Base-by-base conservation (phyloP, 2,797 vertebrate genomes). In the Scarus forsteni region DNA sequence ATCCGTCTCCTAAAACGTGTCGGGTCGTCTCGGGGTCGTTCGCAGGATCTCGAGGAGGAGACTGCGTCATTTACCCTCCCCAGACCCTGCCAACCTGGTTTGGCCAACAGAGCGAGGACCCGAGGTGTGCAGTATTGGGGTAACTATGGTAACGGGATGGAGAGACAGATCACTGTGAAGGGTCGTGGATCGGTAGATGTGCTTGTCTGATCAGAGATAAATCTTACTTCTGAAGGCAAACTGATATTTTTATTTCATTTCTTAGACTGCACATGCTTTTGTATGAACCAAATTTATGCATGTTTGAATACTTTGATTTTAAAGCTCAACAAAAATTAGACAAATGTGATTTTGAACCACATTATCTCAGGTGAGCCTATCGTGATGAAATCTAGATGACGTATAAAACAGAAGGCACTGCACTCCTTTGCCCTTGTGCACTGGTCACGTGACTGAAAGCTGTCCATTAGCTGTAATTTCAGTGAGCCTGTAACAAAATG, bases 61-160 rank as follows among this genome's bases (percentile, higher is more conserved):
- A 46, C 70, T 50, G 64, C 27, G 12, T 76, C 56, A 72, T 56
- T 53, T 62, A 50, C 48, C 10, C 18, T 51, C 50, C 50, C 50
- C 50, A 34, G 27, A 14, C 50, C 34, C 50, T 35, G 50, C 50
- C 50, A 51, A 4, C 50, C 50, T 35, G 19, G 11, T 18, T 51
- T 12, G 14, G 27, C 19, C 18, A 27, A 51, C 49, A 51, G 49
- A 51, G 44, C 44, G 49, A 51, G 50, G 50, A 66, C 48, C 67
- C 51, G 65, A 18, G 69, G 67, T 58, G 70, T 70, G 60, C 50
- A 51, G 50, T 19, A 51, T 51, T 27, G 49, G 11, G 49, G 89
- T 91, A 77, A 78, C 88, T 78, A 27, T 85, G 85, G 86, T 85
- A 89, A 89, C 76, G n/a, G 15, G 42, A 54, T 46, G 18, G 36